phyloP scores from a whole-genome alignment of 2,113 vertebrate species.

The Lophius piscatorius region DNA sequence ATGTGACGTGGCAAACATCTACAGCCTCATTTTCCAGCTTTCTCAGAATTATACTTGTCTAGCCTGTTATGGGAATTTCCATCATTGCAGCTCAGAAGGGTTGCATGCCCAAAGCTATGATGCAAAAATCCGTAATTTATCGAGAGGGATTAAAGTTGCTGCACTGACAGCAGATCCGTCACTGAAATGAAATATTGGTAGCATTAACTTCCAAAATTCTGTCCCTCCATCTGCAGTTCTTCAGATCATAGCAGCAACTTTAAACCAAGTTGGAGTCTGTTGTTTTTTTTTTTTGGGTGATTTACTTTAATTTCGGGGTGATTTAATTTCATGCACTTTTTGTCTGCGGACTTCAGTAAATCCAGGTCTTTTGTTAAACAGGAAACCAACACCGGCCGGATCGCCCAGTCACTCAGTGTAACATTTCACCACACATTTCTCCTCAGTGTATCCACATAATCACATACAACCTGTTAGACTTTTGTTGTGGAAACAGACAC shows the following conservation, averaged over 20 bases:
- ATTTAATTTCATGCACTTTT: not conserved
- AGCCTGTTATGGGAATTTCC: conserved; percentile 51
- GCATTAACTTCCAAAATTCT: no score
- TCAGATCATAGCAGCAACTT: no score
- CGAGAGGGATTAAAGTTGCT: conserved; percentile 10
- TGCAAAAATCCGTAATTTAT: conserved; percentile 41
- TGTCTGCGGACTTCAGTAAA: not conserved
- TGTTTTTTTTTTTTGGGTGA: not conserved
- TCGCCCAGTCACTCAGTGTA: conserved; percentile 45
- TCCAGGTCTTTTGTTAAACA: conserved; percentile 43
- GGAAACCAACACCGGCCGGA: conserved; percentile 48
- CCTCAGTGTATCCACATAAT: conserved; percentile 44
- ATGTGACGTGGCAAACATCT: conserved; percentile 50
- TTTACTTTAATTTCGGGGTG: conserved; percentile 3
- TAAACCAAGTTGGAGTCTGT: no score
- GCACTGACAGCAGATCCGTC: conserved; percentile 8
- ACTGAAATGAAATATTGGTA: conserved; percentile 26
- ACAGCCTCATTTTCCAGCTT: conserved; percentile 15
- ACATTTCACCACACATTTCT: conserved; percentile 59
- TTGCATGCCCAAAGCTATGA: conserved; percentile 28
- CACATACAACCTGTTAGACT: conserved; percentile 55
- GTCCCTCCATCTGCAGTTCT: no score
- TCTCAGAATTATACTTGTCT: conserved; percentile 36
- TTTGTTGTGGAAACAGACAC: conserved; percentile 72
- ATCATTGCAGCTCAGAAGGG: conserved; percentile 18